phyloP scores from a whole-genome alignment of 2,888 invertebrate species.

The Monochamus alternatus region DNA sequence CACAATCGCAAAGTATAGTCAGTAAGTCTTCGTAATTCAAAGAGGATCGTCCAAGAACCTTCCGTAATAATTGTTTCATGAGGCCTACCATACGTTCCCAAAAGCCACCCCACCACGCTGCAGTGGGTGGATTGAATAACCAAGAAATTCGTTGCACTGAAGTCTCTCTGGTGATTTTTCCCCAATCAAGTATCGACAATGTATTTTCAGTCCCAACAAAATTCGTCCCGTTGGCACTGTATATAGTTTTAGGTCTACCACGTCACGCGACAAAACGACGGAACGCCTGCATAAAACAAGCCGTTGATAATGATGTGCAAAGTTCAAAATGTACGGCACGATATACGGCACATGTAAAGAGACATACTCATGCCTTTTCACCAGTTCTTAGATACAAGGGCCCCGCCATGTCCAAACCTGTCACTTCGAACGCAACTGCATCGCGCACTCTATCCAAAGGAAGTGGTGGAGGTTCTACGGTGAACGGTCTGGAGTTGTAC shows the following conservation, averaged over 20 bases:
- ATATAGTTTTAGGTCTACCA: constrained; percentile 58
- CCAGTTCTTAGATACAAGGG: constrained; percentile 35
- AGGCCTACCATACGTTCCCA: constrained; percentile 31
- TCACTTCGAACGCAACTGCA: constrained; percentile 59
- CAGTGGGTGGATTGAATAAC: constrained; percentile 57
- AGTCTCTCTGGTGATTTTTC: constrained; percentile 43
- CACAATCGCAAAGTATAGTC: constrained; percentile 35
- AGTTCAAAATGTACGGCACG: too few relatives aligned
- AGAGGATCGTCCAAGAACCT: constrained; percentile 19
- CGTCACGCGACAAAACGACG: too few relatives aligned
- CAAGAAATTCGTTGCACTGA: constrained; percentile 49
- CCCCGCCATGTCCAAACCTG: neutral
- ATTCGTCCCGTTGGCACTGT: constrained; percentile 64
- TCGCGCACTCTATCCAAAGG: constrained; percentile 59
- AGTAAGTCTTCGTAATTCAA: constrained; percentile 28
- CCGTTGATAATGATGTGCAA: too few relatives aligned
- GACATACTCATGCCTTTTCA: constrained; percentile 45
- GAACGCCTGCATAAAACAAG: too few relatives aligned
- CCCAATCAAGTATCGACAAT: constrained; percentile 54
- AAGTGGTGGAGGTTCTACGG: constrained; percentile 53
- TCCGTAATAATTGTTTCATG: constrained; percentile 33
- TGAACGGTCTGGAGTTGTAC: constrained; percentile 16
- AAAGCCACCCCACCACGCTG: constrained; percentile 34
- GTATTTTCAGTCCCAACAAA: constrained; percentile 61
- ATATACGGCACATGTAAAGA: too few relatives aligned